Conservation (phyloP, 92 coral and sea anemone species). For the Bergia sp. region DNA sequence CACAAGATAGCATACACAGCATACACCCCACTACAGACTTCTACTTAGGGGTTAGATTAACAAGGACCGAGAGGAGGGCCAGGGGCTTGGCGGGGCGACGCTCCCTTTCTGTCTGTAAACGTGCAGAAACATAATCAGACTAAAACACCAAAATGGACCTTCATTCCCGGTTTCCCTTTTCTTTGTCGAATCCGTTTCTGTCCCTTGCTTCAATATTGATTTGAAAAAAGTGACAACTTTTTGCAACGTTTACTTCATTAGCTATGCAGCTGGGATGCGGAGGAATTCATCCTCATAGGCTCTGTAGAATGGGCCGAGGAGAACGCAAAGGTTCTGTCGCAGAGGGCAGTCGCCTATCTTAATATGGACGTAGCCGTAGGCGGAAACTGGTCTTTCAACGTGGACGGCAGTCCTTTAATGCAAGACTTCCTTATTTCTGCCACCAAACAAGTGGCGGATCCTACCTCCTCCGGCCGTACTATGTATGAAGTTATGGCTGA, state of each 20-base stretch:
- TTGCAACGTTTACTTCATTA: not conserved
- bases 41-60: too few species aligned
- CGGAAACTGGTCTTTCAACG: slow-evolving; percentile 80
- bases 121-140: too few species aligned
- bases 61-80: too few species aligned
- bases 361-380: slow-evolving; percentile 89
- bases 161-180: too few species aligned
- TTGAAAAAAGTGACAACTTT: not conserved
- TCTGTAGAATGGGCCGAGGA: slow-evolving; percentile 97
- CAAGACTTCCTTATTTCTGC: slow-evolving; percentile 72
- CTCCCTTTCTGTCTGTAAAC: too few species aligned
- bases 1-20: too few species aligned
- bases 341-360: slow-evolving; percentile 88
- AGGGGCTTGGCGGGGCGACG: too few species aligned
- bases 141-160: too few species aligned
- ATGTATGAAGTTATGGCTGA: slow-evolving; percentile 90
- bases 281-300: slow-evolving; percentile 82
- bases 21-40: too few species aligned
- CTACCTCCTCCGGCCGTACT: slow-evolving; percentile 64
- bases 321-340: slow-evolving; percentile 71
- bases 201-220: too few species aligned
- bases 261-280: slow-evolving; percentile 99
- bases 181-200: too few species aligned
- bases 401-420: slow-evolving; percentile 83
- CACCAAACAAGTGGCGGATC: slow-evolving; percentile 86